These are phyloP conservation scores for Cerastis rubricosa DNA, from an alignment of 2,888 invertebrate genomes.

Conservation along the genomic window DNA sequence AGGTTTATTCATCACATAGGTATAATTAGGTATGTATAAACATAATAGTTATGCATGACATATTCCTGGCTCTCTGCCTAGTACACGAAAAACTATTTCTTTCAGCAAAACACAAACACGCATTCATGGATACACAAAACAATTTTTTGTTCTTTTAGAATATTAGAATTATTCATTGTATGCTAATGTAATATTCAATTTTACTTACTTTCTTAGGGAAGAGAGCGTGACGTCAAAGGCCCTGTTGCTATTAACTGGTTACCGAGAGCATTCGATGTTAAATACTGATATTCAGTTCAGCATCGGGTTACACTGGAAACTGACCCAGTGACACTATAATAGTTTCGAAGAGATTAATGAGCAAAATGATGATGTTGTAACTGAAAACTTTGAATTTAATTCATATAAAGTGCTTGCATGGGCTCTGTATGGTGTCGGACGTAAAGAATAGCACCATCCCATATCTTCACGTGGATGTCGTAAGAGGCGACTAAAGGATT, in stretches of 20 bases:
- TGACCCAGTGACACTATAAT: no score
- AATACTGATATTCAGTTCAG: no score
- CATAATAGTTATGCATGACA: slow-evolving; percentile 34
- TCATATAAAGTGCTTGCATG: no score
- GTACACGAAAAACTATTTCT: slow-evolving; percentile 17
- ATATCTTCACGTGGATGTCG: no score
- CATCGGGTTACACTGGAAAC: no score
- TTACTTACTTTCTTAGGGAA: neutral
- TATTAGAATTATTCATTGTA: slow-evolving; percentile 6
- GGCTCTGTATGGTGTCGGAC: no score
- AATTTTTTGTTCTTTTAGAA: neutral
- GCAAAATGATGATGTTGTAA: no score
- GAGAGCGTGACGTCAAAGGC: neutral
- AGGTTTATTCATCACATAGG: neutral
- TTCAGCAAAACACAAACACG: slow-evolving; percentile 4
- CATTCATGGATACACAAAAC: slow-evolving; percentile 1
- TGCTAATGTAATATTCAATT: neutral
- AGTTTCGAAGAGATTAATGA: no score
- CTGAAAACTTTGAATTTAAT: no score
- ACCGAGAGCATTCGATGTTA: no score
- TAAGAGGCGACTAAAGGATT: no score
- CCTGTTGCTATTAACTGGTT: neutral
- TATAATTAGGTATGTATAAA: slow-evolving; percentile 18
- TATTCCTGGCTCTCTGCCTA: slow-evolving; percentile 43
- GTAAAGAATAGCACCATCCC: no score